Percentiles rank a stretch among this genome's conserved stretches.
phyloP scores from a whole-genome alignment of 2,888 invertebrate genomes.

The Drosophila mettleri region DNA sequence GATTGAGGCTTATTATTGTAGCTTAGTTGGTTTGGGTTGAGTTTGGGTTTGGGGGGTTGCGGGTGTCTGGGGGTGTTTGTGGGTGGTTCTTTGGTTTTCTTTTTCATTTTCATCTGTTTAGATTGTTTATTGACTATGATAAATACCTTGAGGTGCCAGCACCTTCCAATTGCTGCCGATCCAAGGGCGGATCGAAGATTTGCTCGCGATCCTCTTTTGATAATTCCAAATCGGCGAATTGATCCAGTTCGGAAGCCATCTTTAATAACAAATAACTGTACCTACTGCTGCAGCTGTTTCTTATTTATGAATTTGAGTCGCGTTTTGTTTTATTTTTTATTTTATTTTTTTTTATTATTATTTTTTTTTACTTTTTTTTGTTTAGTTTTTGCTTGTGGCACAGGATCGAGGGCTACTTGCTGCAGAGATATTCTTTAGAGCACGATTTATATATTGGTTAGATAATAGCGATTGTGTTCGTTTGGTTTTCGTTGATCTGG shows the following conservation, averaged over 20 bases:
- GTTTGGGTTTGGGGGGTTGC: neutral
- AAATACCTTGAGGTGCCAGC: slow-evolving; percentile 85
- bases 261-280: slow-evolving; percentile 47
- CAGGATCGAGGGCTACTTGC: slow-evolving; percentile 9
- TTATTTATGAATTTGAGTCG: neutral
- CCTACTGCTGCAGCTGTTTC: slow-evolving; percentile 13
- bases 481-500: slow-evolving; percentile 11
- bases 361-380: neutral
- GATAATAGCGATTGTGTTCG: slow-evolving; percentile 15
- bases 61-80: slow-evolving; percentile 1
- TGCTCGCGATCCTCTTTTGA: slow-evolving; percentile 91
- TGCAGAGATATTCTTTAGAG: slow-evolving; percentile 6
- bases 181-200: slow-evolving; percentile 88
- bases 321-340: slow-evolving; percentile 1
- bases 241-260: slow-evolving; percentile 86
- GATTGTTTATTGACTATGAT: slow-evolving; percentile 1
- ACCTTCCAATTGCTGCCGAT: slow-evolving; percentile 85
- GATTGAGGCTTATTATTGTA: neutral
- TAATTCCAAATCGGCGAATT: slow-evolving; percentile 89
- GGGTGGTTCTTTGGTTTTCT: neutral
- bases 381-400: slow-evolving; percentile 4
- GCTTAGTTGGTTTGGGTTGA: no score
- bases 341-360: slow-evolving; percentile 4
- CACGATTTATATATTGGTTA: slow-evolving; percentile 27
- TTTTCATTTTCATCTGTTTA: neutral